Conservation (phyloP, 1,140 invertebrate genomes). For the Globodera rostochiensis region DNA sequence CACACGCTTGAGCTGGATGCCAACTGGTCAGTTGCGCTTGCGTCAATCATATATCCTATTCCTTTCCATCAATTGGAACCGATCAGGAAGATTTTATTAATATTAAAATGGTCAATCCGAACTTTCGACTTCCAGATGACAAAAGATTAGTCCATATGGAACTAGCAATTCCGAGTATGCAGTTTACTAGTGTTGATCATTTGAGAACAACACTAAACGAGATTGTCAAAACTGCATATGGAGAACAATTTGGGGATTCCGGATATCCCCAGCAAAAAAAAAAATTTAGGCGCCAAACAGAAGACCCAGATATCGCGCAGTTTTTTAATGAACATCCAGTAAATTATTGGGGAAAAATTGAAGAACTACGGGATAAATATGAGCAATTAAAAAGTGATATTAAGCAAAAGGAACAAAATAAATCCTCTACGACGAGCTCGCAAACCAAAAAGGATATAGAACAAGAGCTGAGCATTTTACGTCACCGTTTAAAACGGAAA, state of each 20-base stretch:
- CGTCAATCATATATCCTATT: constrained; percentile 30
- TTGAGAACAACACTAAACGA: neutral
- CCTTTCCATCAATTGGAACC: neutral
- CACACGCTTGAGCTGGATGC: constrained; percentile 27
- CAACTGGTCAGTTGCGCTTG: constrained; percentile 28
- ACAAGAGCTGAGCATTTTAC: neutral
- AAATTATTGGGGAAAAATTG: neutral
- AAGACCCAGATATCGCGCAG: neutral
- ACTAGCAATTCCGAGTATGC: neutral
- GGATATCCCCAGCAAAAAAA: neutral
- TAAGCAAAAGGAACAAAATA: neutral
- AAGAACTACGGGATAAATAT: neutral
- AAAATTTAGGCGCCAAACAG: neutral
- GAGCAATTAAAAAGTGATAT: neutral
- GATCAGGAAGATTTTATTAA: neutral
- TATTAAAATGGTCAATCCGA: neutral
- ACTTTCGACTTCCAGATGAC: neutral
- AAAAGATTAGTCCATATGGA: neutral
- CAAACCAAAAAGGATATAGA: neutral
- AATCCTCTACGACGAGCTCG: too few species aligned
- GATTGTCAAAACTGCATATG: neutral
- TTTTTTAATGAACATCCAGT: neutral
- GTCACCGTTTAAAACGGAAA: neutral
- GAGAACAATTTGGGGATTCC: neutral
- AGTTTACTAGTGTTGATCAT: neutral